Percentiles rank a stretch among this genome's conserved stretches.
phyloP scores from a whole-genome alignment of 23 tunicate species.

The Trididemnum miniatum region DNA sequence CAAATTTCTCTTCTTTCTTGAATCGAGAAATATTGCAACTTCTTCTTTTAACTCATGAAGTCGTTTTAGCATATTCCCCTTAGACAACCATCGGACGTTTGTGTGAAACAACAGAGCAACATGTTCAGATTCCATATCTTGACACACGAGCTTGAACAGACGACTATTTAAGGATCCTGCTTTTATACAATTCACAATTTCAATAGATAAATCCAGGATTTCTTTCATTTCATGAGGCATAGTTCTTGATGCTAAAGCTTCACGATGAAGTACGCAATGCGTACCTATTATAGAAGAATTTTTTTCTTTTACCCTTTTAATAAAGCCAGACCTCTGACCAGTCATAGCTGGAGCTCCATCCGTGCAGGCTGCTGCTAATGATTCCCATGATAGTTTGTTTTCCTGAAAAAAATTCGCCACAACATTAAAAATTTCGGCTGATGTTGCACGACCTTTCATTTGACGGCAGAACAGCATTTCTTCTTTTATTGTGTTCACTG shows the following conservation, averaged over 20 bases:
- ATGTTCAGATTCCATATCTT: constrained; percentile 24
- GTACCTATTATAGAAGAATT: constrained; percentile 12
- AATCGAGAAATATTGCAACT: constrained; percentile 34
- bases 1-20: constrained; percentile 16
- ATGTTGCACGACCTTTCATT: constrained; percentile 39
- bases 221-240: constrained; percentile 32
- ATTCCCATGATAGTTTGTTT: constrained; percentile 32
- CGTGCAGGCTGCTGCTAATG: constrained; percentile 27
- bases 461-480: constrained; percentile 42
- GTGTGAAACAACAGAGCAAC: constrained; percentile 5
- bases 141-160: constrained; percentile 14
- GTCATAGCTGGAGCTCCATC: constrained; percentile 35
- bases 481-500: constrained; percentile 22
- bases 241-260: constrained; percentile 37
- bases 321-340: constrained; percentile 28
- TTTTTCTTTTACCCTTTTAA: constrained; percentile 23
- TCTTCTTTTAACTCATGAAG: constrained; percentile 42
- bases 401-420: constrained; percentile 28
- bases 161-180: constrained; percentile 23
- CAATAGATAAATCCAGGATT: constrained; percentile 13
- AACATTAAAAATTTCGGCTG: constrained; percentile 31
- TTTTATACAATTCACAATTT: constrained; percentile 10
- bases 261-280: constrained; percentile 38
- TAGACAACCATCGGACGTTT: constrained; percentile 31
- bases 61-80: constrained; percentile 39